A percentile compares a stretch with the other conserved stretches of the same genome.
These are phyloP conservation scores for Orius laevigatus DNA, from an alignment of 1,140 invertebrate species.

Conservation along the genomic window DNA sequence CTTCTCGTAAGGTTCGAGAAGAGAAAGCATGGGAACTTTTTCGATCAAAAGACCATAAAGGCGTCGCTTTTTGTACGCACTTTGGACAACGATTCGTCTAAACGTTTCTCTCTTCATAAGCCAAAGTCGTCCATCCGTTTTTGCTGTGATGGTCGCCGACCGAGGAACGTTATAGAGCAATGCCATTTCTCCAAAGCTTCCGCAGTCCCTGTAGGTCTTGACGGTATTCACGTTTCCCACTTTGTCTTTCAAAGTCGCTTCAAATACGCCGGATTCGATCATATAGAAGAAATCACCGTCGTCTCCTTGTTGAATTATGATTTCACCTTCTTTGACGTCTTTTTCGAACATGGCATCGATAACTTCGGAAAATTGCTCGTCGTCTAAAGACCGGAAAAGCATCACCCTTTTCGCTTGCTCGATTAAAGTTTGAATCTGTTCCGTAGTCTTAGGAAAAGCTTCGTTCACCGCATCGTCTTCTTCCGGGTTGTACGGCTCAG, in stretches of 20 bases:
- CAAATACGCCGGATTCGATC: conserved; percentile 1
- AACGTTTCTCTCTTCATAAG: conserved; percentile 93
- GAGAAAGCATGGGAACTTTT: conserved; percentile 63
- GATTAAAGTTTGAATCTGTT: no score
- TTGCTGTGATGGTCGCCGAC: conserved; percentile 72
- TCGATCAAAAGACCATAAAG: conserved; percentile 88
- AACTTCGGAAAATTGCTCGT: conserved; percentile 1
- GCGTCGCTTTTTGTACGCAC: conserved; percentile 89
- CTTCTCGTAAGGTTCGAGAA: conserved; percentile 51
- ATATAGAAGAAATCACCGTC: conserved; percentile 10
- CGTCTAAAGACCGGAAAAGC: not conserved
- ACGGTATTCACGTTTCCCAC: conserved; percentile 26
- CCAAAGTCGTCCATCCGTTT: conserved; percentile 73
- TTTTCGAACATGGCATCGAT: conserved; percentile 5
- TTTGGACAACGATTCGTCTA: conserved; percentile 85
- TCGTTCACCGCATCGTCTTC: no score
- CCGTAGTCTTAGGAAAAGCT: no score
- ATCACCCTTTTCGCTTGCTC: no score
- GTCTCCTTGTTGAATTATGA: conserved; percentile 4
- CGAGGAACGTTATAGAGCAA: conserved; percentile 95
- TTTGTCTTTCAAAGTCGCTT: conserved; percentile 18
- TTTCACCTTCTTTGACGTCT: conserved; percentile 1
- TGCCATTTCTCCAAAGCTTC: conserved; percentile 90
- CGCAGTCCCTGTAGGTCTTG: conserved; percentile 56
- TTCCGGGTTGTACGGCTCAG: no score